phyloP scores from a whole-genome alignment of 2,113 vertebrate species.

The Datnioides undecimradiatus region DNA sequence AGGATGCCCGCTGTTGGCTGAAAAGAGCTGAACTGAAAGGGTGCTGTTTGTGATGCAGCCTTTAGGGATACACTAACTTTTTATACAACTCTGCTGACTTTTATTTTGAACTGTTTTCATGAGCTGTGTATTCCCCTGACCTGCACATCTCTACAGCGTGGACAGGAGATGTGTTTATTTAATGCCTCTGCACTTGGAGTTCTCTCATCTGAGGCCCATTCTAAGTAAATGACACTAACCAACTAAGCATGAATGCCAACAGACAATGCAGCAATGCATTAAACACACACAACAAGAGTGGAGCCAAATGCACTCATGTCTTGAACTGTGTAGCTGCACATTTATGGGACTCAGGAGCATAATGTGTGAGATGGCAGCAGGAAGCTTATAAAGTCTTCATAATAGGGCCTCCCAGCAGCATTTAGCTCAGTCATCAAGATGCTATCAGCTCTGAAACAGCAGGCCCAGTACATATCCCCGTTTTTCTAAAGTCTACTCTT shows the following conservation, averaged over 20 bases:
- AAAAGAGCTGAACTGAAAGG: conserved; percentile 58
- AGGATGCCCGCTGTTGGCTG: conserved; percentile 56
- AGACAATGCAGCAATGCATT: conserved; percentile 26
- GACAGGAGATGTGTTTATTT: not conserved
- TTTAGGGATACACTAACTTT: conserved; percentile 34
- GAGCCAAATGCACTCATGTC: conserved; percentile 30
- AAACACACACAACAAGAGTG: conserved; percentile 21
- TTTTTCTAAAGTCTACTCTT: conserved; percentile 66
- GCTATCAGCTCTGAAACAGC: conserved; percentile 70
- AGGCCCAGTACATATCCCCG: conserved; percentile 58
- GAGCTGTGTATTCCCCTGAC: not conserved
- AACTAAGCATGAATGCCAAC: conserved; percentile 24
- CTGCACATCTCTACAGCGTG: not conserved
- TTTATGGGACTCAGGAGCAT: conserved; percentile 34
- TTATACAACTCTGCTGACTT: conserved; percentile 38
- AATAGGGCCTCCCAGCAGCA: conserved; percentile 53
- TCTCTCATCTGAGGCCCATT: conserved; percentile 9
- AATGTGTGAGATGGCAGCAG: conserved; percentile 61
- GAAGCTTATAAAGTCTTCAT: conserved; percentile 69
- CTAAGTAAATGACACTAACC: conserved; percentile 15
- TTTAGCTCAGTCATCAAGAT: conserved; percentile 73
- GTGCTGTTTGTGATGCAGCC: conserved; percentile 32
- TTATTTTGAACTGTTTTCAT: conserved; percentile 25
- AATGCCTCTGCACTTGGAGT: not conserved
- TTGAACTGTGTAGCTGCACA: conserved; percentile 18